Evolutionary conservation across 2,797 vertebrate genomes (phyloP).

Genomic region (Diplodus puntazzo): DNA sequence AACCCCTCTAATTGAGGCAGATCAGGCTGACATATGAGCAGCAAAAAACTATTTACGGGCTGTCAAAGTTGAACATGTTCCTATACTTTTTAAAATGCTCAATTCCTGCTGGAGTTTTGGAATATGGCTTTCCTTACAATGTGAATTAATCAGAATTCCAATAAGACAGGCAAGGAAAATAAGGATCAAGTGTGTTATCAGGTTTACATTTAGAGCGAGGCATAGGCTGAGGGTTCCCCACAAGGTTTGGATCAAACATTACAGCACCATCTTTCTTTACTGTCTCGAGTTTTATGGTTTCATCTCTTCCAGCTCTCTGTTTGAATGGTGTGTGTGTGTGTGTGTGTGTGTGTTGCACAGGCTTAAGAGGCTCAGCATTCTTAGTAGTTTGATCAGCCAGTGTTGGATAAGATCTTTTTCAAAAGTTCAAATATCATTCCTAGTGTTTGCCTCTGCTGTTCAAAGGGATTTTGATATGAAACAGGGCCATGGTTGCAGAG

Average conservation of each 20-base stretch:
- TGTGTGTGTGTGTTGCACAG: conserved; percentile 11
- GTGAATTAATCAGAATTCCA: background rate
- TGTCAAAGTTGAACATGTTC: conserved; percentile 46
- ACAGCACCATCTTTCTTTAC: background rate
- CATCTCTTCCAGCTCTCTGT: conserved; percentile 30
- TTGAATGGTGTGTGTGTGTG: conserved; percentile 26
- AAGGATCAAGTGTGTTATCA: background rate
- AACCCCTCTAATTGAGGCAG: conserved; percentile 72
- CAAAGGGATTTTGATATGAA: conserved; percentile 66
- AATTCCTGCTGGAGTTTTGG: conserved; percentile 15
- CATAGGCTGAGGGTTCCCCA: conserved; percentile 14
- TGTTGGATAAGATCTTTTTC: conserved; percentile 60
- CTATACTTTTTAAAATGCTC: conserved; percentile 24
- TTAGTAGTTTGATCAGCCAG: conserved; percentile 50
- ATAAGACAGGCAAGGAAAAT: background rate
- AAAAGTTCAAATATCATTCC: conserved; percentile 44
- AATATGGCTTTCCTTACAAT: background rate
- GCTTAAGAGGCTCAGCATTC: conserved; percentile 53
- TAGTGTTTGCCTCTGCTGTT: conserved; percentile 64
- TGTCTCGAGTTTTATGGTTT: conserved; percentile 24
- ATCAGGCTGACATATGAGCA: conserved; percentile 69
- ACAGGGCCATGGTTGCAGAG: conserved; percentile 38
- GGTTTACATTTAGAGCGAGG: conserved; percentile 3
- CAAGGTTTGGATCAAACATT: conserved; percentile 23
- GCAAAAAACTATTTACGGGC: conserved; percentile 57